Evolutionary conservation across 2,888 invertebrate species (phyloP), one percentile per base, ranked within the genome.

Genomic region (Leucophenga montana): DNA sequence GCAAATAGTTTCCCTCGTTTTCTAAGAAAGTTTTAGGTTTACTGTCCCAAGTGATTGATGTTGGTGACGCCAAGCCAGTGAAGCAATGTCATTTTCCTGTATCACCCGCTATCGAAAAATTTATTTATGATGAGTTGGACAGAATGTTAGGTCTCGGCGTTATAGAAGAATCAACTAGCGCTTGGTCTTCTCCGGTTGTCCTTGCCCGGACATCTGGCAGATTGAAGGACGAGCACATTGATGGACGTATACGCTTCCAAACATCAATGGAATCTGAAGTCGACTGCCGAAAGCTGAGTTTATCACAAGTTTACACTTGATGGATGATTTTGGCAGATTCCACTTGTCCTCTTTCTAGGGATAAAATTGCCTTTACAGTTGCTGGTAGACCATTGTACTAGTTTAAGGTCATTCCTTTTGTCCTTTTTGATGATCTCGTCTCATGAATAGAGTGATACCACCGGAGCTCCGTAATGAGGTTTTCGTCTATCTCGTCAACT

Each of bases 311-410:
- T 80, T 85, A 73, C 69, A 72, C 16, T 59, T 72, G 1, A 67
- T 68, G 9, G 67, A 66, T 4, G 72, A 68, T 70, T 62, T 46
- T 73, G 72, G 70, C 64, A 70, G 57, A 72, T 72, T n/a, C 70
- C 68, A 3, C 66, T 70, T 0, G 65, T 59, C n/a, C n/a, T n/a
- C 1, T 16, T 11, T 70, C 72, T 0, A 1, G 69, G 1, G 70
- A 67, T 3, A 69, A 64, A 20, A 84, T 83, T 0, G 83, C 83
- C 0, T 76, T 75, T n/a, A 71, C 80, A 0, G 80, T 83, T 13
- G 83, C 71, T 0, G 68, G 70, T 2, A 56, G 69, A 14, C 46
- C 67, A 16, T 48, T 70, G 11, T 71, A 67, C 48, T 70, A 73
- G 14, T 75, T 64, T 39, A 69, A 64, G 0, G 70, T 70, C 2